A percentile compares a stretch with the other conserved stretches of the same genome.
Conservation (phyloP, 2,113 vertebrate species). For the Candoia aspera region DNA sequence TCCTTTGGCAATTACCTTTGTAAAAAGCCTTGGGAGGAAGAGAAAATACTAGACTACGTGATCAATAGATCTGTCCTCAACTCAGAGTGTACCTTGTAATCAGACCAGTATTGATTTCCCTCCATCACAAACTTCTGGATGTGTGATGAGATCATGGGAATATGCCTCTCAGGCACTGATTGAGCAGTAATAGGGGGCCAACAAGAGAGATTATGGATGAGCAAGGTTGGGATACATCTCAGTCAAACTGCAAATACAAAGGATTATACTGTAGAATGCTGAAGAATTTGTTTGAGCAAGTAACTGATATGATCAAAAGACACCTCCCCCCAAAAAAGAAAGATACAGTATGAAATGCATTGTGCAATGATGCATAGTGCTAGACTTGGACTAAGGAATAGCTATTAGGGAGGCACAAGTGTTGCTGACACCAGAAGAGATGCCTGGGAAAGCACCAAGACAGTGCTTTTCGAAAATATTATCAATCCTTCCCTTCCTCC, state of each 20-base stretch:
- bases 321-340: fast-evolving
- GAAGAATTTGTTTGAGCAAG: neutral
- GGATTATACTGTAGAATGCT: neutral
- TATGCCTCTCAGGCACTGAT: neutral
- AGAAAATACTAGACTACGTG: neutral
- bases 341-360: neutral
- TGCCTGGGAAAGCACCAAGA: neutral
- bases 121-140: neutral
- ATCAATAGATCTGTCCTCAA: neutral
- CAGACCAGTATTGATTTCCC: neutral
- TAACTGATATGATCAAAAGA: neutral
- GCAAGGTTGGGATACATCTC: neutral
- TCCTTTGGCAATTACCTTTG: neutral
- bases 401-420: neutral
- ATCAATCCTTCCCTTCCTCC: neutral
- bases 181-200: neutral
- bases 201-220: neutral
- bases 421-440: neutral
- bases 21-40: neutral
- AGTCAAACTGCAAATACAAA: neutral
- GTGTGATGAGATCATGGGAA: neutral
- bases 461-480: neutral
- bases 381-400: neutral
- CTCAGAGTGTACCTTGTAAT: neutral
- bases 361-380: neutral